Base-by-base conservation (phyloP, 2,888 invertebrate genomes). In the Beris chalybata region DNA sequence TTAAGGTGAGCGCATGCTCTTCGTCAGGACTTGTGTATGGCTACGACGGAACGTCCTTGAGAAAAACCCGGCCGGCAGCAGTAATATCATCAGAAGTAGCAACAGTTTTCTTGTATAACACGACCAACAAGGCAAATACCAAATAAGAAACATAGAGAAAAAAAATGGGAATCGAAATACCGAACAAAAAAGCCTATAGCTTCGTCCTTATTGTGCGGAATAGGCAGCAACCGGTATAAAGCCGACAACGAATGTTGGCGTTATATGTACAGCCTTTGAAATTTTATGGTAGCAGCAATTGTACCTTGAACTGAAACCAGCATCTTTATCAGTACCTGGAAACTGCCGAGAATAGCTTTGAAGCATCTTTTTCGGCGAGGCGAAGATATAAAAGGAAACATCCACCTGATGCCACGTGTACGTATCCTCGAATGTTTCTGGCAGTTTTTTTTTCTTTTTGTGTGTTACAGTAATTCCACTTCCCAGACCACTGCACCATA, bases 371-470 rank as follows among this genome's bases (percentile, higher is more conserved):
- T 48, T 47, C 31, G 47, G 7, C 38, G 38, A 38, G 9, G 38
- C 9, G 38, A 38, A 38, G 38, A 38, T 5, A 38, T 38, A 38
- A 38, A 38, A 38, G 38, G 9, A 38, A 22, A 47, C 9, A 59
- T 30, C 58, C 13, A 47, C 58, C 58, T 47, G 45, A 22, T 45
- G 58, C 48, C 58, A 59, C 58, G 47, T 48, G 58, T 59, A 47
- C 31, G 29, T 29, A 45, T n/a, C 22, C 3, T 3, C 22, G 22
- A 44, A 13, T 48, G 15, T 48, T 5, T 1, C 4, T 50, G 15
- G 12, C 47, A 13, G 47, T 47, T 5, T 22, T 22, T 22, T 22
- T 22, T 22, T 22, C 3, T 22, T 22, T 22, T 22, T 1, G 22
- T 2, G 22, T 22, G 44, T 2, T 44, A n/a, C 9, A n/a, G 11